Conservation (phyloP, 2,888 invertebrate genomes). For the Chrysina gloriosa region DNA sequence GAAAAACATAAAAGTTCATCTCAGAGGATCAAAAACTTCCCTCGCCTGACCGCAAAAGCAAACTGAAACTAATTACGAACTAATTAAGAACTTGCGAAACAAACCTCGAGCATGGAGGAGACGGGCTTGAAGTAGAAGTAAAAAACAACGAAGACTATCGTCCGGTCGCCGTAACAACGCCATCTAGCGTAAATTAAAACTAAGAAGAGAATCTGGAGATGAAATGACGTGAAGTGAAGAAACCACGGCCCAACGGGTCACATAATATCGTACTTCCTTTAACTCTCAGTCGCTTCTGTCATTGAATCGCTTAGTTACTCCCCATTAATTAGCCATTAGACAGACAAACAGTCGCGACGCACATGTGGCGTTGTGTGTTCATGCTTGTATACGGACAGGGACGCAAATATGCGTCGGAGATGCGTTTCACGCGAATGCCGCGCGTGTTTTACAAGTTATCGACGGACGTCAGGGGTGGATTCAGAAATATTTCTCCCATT, state of each 20-base stretch:
- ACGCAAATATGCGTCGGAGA: conserved; percentile 12
- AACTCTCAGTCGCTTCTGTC: conserved; percentile 49
- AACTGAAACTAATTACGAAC: conserved; percentile 54
- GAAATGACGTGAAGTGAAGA: not conserved
- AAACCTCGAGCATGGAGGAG: conserved; percentile 31
- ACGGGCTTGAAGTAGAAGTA: not conserved
- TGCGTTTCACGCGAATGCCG: conserved; percentile 43
- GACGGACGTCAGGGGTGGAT: conserved; percentile 18
- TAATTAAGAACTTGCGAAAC: conserved; percentile 55
- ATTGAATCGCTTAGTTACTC: conserved; percentile 50
- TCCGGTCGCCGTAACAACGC: not conserved
- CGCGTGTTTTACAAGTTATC: conserved; percentile 39
- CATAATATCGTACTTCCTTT: conserved; percentile 59
- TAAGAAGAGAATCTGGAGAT: not conserved
- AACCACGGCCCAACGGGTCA: conserved; percentile 46
- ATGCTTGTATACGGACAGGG: not conserved
- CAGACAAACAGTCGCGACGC: conserved; percentile 50
- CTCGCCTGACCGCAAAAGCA: conserved; percentile 15
- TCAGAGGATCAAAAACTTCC: conserved; percentile 25
- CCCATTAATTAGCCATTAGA: conserved; percentile 53
- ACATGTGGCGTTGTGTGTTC: conserved; percentile 32
- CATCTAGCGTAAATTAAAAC: not conserved
- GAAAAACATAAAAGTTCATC: not conserved
- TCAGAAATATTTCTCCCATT: not conserved
- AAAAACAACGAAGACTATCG: not conserved